These are phyloP conservation scores for Vultur gryphus DNA, from an alignment of 2,797 vertebrate species.

Conservation along the genomic window DNA sequence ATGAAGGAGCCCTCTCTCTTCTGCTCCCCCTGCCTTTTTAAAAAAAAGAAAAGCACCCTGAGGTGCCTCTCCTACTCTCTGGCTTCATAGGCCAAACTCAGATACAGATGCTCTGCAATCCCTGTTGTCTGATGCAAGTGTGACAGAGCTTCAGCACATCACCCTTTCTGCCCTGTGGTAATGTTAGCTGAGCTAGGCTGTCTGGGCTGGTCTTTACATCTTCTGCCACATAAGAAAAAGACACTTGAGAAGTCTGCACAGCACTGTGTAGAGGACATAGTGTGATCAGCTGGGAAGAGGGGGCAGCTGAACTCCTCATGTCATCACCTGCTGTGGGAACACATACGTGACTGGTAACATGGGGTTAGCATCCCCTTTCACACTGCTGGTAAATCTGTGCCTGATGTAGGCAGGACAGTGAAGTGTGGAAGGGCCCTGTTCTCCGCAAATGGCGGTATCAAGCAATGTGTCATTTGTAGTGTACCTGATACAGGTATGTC, in stretches of 20 bases:
- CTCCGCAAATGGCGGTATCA: background rate
- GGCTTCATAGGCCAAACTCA: background rate
- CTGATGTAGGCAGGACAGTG: background rate
- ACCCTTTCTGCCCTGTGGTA: background rate
- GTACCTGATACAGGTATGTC: background rate
- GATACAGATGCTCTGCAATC: background rate
- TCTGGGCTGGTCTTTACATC: background rate
- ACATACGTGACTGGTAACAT: background rate
- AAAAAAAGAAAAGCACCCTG: background rate
- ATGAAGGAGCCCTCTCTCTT: background rate
- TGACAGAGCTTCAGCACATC: background rate
- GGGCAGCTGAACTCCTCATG: background rate
- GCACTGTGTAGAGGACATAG: background rate
- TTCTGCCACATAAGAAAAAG: background rate
- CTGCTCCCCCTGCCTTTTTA: background rate
- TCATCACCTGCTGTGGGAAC: background rate
- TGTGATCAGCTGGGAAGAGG: background rate
- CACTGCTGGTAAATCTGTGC: rapidly evolving
- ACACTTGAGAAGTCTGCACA: background rate
- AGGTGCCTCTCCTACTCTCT: background rate
- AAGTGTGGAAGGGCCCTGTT: background rate
- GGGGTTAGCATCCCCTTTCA: background rate
- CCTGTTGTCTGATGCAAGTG: background rate
- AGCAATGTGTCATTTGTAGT: background rate
- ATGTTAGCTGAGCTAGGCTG: background rate